A percentile compares a stretch with the other conserved stretches of the same genome.
Conservation (phyloP, 2,797 vertebrate species). For the Dryobates pubescens region DNA sequence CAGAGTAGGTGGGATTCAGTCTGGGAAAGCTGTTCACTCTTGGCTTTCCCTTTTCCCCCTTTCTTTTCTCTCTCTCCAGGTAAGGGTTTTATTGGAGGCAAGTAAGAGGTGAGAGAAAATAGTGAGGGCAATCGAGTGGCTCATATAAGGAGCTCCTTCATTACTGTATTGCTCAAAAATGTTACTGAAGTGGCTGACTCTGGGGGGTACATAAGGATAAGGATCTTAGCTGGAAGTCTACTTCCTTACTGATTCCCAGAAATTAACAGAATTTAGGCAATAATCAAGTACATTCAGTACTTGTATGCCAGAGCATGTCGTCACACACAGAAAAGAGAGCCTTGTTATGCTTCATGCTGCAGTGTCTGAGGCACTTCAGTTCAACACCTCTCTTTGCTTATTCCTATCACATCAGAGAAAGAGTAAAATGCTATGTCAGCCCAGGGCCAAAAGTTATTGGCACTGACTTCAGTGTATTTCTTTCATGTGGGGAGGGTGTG, state of each 20-base stretch:
- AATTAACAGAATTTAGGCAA: constrained; percentile 40
- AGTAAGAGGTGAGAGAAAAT: not conserved
- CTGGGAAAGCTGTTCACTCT: not conserved
- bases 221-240: constrained; percentile 48
- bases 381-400: constrained; percentile 52
- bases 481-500: constrained; percentile 61
- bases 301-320: not conserved
- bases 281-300: constrained; percentile 58
- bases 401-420: constrained; percentile 50
- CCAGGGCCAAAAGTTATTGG: not conserved
- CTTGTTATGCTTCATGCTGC: constrained; percentile 16
- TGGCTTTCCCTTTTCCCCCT: not conserved
- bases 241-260: constrained; percentile 51
- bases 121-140: not conserved
- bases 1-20: not conserved
- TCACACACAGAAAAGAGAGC: constrained; percentile 9
- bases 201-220: constrained; percentile 51
- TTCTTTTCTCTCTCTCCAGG: not conserved
- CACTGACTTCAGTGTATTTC: not conserved
- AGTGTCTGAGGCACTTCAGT: constrained; percentile 25
- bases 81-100: not conserved
- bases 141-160: constrained; percentile 33
- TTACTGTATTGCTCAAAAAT: constrained; percentile 33
- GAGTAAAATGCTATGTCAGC: not conserved
- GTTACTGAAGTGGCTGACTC: not conserved